Base-by-base conservation (phyloP, 2,797 vertebrate species). In the Ctenopoma multispine region DNA sequence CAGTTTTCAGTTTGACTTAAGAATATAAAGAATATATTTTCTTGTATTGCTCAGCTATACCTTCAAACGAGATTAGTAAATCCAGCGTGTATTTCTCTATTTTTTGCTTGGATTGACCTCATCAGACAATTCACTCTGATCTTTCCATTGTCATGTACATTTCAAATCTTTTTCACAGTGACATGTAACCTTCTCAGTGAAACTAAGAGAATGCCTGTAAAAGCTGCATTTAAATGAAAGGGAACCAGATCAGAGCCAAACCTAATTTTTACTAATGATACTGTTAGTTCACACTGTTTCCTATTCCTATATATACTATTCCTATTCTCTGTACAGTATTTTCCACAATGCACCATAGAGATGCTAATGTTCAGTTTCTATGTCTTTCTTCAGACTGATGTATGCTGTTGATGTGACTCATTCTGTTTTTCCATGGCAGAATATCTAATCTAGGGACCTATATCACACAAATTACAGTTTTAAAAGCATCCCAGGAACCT, bases 91-190 rank as follows among this genome's bases (percentile, higher is more conserved):
- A 20, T 75, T 75, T 65, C 49, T 55, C 48, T 53, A 63, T 79
- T 74, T 85, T 72, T 72, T 84, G 75, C 67, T 63, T 62, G 70
- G 71, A 49, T 69, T 72, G 63, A 85, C 63, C 70, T 80, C 76
- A 69, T 80, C 72, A 70, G 36, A 60, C 47, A 59, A 78, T 72
- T 21, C 65, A 59, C 63, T 64, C 43, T 38, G 40, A 7, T 70
- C 67, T 36, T 20, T 68, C 43, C 23, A 40, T 71, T 78, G 73
- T 75, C 72, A 55, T 71, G 62, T 58, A 63, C 40, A 76, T 80
- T 83, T 74, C 63, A 66, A 81, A 77, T 83, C 55, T 27, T 44
- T 77, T 82, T 51, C 51, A 63, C 64, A 56, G 63, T 63, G 80
- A 87, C 79, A 69, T 59, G 55, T 78, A 54, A 73, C 21, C 50